These are phyloP conservation scores for Eudasyphora cyanicolor DNA, from an alignment of 2,888 invertebrate genomes.

Conservation along the genomic window DNA sequence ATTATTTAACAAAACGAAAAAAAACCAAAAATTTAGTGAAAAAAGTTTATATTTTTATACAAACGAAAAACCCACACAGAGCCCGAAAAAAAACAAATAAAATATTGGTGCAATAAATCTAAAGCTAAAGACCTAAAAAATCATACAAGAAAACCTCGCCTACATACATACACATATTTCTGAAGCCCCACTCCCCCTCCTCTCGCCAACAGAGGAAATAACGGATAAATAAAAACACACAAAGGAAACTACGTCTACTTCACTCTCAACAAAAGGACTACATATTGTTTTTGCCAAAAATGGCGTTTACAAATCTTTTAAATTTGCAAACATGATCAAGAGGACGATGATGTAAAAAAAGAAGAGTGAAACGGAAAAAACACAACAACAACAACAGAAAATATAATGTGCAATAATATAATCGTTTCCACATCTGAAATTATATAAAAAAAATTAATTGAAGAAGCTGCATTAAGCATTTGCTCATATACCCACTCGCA, in stretches of 20 bases:
- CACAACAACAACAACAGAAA: neutral
- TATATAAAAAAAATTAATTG: constrained; percentile 24
- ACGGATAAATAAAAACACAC: neutral
- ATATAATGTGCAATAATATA: constrained; percentile 33
- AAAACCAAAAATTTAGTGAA: constrained; percentile 19
- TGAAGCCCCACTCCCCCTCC: neutral
- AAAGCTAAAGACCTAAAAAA: neutral
- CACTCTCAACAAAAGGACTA: neutral
- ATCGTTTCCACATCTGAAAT: neutral
- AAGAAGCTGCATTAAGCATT: constrained; percentile 17
- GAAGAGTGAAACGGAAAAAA: constrained; percentile 5
- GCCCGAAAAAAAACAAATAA: neutral
- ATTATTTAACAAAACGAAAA: neutral
- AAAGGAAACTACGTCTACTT: neutral
- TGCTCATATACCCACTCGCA: neutral
- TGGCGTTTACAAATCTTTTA: constrained; percentile 9
- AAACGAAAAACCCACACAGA: neutral
- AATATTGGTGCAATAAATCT: constrained; percentile 30
- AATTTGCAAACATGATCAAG: neutral
- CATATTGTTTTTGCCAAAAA: constrained; percentile 1
- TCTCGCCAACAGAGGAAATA: neutral
- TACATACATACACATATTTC: neutral
- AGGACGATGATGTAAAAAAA: neutral
- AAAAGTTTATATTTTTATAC: constrained; percentile 27
- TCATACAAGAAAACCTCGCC: neutral